Conservation (phyloP, 2,888 invertebrate species). For the Cheilosia vulpina region DNA sequence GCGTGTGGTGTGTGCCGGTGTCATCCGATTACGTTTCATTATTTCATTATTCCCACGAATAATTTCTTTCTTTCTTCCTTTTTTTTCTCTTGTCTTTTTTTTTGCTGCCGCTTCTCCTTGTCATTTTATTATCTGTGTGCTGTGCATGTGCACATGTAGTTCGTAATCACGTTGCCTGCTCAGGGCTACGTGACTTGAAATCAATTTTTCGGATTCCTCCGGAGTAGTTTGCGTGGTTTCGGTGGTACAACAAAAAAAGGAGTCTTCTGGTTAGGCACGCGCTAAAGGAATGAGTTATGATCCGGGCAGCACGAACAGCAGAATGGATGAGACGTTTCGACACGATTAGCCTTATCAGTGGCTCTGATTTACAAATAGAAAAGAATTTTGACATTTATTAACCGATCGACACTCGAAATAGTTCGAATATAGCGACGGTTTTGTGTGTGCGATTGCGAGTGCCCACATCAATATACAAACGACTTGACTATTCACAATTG, state of each 20-base stretch:
- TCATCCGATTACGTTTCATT: conserved; percentile 73
- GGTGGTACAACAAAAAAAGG: conserved; percentile 12
- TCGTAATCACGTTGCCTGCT: conserved; percentile 67
- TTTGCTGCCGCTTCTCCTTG: conserved; percentile 1
- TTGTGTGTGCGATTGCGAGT: not conserved
- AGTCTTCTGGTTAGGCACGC: conserved; percentile 54
- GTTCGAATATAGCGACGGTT: conserved; percentile 15
- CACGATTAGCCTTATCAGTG: conserved; percentile 57
- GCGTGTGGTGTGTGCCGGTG: conserved; percentile 69
- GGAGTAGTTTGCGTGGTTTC: conserved; percentile 29
- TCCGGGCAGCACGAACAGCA: conserved; percentile 4
- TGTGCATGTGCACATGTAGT: conserved; percentile 69
- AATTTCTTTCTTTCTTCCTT: conserved; percentile 32
- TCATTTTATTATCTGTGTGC: conserved; percentile 66
- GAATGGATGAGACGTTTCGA: not conserved
- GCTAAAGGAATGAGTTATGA: conserved; percentile 61
- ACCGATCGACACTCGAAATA: conserved; percentile 26
- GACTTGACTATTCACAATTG: conserved; percentile 53
- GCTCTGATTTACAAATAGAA: conserved; percentile 64
- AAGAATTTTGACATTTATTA: conserved; percentile 61
- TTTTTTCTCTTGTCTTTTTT: conserved; percentile 8
- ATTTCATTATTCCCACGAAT: conserved; percentile 74
- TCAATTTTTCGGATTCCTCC: conserved; percentile 71
- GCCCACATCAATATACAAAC: not conserved
- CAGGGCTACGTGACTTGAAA: conserved; percentile 69